A percentile compares a stretch with the other conserved stretches of the same genome.
phyloP scores from a whole-genome alignment of 2,113 vertebrate genomes.

The Origma solitaria region DNA sequence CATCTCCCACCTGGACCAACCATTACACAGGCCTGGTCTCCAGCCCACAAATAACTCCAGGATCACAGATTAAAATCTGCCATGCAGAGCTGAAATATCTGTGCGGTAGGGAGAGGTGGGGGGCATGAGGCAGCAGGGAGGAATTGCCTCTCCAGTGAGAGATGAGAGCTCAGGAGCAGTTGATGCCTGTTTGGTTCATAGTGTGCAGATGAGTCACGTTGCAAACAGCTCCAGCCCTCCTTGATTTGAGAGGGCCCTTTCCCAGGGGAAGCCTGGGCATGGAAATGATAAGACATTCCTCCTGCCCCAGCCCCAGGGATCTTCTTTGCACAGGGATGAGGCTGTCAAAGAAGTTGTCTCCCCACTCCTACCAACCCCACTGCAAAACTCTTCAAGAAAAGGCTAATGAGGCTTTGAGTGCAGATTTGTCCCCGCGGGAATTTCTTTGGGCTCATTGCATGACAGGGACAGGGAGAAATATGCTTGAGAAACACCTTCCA shows the following conservation, averaged over 20 bases:
- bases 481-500: neutral
- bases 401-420: neutral
- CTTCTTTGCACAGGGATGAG: neutral
- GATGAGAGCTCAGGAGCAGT: neutral
- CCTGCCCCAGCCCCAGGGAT: neutral
- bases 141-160: neutral
- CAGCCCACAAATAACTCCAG: neutral
- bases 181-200: constrained; percentile 41
- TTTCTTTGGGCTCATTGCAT: neutral
- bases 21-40: neutral
- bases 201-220: neutral
- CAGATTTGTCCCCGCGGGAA: neutral
- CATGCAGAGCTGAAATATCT: neutral
- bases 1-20: neutral
- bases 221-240: constrained; percentile 8
- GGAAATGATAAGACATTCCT: neutral
- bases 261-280: neutral
- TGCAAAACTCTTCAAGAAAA: neutral
- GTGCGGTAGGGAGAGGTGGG: neutral
- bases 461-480: neutral
- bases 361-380: neutral
- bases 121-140: neutral
- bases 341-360: neutral
- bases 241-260: neutral
- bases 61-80: neutral